Conservation (phyloP, 2,888 invertebrate genomes). For the Carterocephalus palaemon region DNA sequence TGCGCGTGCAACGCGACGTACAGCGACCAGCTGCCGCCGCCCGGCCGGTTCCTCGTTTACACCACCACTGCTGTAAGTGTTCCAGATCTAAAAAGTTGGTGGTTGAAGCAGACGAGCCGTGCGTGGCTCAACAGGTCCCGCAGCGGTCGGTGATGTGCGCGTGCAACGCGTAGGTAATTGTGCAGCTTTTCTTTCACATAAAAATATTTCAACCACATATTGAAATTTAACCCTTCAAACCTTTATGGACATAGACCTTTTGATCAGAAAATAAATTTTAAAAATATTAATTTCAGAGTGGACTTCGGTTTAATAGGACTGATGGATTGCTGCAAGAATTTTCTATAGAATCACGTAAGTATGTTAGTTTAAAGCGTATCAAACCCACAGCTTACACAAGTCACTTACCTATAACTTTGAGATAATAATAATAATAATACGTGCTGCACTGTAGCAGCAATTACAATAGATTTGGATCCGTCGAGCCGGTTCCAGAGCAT, state of each 20-base stretch:
- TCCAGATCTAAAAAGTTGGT: not conserved
- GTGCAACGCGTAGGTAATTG: constrained; percentile 46
- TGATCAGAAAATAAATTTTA: not conserved
- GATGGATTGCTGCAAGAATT: constrained; percentile 15
- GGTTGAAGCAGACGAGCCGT: not conserved
- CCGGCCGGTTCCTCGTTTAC: constrained; percentile 59
- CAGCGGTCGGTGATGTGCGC: constrained; percentile 50
- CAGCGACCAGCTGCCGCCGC: constrained; percentile 60
- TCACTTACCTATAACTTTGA: not conserved
- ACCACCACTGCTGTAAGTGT: constrained; percentile 49
- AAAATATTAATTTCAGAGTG: constrained; percentile 32
- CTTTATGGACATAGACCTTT: too few relatives aligned
- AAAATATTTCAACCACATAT: too few relatives aligned
- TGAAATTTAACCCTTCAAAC: too few relatives aligned
- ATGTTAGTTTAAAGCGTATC: not conserved
- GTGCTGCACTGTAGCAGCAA: too few relatives aligned
- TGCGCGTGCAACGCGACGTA: constrained; percentile 67
- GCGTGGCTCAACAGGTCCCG: not conserved
- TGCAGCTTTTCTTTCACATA: too few relatives aligned
- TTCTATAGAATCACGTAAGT: constrained; percentile 13
- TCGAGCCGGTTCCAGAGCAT: constrained; percentile 79
- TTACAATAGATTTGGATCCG: constrained; percentile 27
- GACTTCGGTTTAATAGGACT: constrained; percentile 52
- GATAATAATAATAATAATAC: not conserved
- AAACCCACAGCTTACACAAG: not conserved